Evolutionary conservation across 2,797 vertebrate species (phyloP), one percentile per base, ranked within the genome.

Genomic region (Gadopsis bispinosus): DNA sequence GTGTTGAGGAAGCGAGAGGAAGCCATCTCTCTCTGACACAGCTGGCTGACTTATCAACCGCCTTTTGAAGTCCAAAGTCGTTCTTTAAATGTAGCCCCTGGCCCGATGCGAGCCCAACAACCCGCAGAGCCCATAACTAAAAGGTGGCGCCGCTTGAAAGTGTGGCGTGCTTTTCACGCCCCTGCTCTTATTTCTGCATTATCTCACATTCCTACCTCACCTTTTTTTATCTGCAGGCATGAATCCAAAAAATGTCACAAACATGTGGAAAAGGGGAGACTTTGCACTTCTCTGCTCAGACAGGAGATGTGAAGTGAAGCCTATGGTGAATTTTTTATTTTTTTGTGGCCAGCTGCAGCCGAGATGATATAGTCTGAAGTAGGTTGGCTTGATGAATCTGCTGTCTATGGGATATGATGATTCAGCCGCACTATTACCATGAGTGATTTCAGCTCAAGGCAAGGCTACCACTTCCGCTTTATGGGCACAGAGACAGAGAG

Each of bases 371-470:
- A 65, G 84, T 88, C 83, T 76, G 73, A 79, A 88, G 85, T 80
- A 80, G 77, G 81, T 62, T 69, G 77, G 62, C 85, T 86, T 92
- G 92, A 93, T 92, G 72, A 91, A 94, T 94, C 85, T 88, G 87
- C 92, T 91, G 92, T 93, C 92, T 89, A 55, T 84, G 69, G 76
- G 88, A 91, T 92, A 90, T 92, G 92, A 93, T 92, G 93, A 93
- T 92, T 94, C 93, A 92, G 92, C 90, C 69, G 26, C 2, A 9
- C 90, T 80, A 92, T 93, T 92, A 94, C 85, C 85, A 84, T 88
- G 92, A 93, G 87, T 92, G 87, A 93, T 93, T 91, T 88, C 89
- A 87, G 82, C 91, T 81, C 79, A 71, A 82, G 90, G 85, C 88
- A 29, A 83, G 83, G 80, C 89, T 77, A 72, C 88, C 87, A 74